These are phyloP conservation scores for Chrysocyon brachyurus DNA, from an alignment of 2,797 vertebrate species.

Conservation along the genomic window DNA sequence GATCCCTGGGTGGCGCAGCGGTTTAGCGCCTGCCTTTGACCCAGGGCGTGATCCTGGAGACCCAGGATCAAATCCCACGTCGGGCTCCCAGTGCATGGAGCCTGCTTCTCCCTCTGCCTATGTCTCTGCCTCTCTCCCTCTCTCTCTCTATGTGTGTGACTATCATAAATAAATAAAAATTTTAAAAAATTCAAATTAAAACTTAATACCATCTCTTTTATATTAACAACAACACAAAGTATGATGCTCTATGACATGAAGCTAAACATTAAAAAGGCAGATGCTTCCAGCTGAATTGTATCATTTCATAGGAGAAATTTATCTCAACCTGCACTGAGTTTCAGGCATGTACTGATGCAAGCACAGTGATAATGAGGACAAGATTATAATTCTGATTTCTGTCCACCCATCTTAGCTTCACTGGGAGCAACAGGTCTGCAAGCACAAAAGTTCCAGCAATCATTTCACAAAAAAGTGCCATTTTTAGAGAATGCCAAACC, in stretches of 20 bases:
- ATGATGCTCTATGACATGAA: neutral
- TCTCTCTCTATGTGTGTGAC: too few species aligned
- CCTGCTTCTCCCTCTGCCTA: too few species aligned
- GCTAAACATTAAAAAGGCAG: neutral
- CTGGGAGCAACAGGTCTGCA: neutral
- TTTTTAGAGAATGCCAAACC: neutral
- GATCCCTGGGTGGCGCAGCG: too few species aligned
- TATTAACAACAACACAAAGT: neutral
- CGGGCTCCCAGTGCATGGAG: too few species aligned
- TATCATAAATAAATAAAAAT: too few species aligned
- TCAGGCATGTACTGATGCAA: neutral
- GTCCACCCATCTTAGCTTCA: neutral
- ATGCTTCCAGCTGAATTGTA: neutral
- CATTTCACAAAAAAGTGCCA: neutral
- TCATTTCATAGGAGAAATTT: conserved; percentile 22
- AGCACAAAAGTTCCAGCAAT: neutral
- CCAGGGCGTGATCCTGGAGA: too few species aligned
- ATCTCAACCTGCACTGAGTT: neutral
- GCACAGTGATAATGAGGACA: neutral
- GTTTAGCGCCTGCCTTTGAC: too few species aligned
- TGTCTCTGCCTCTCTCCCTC: too few species aligned
- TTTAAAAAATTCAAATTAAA: neutral
- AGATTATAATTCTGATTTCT: neutral
- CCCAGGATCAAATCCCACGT: too few species aligned
- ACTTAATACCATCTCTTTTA: neutral